Evolutionary conservation across 2,113 vertebrate species (phyloP), one percentile per base, ranked within the genome.

Genomic region (Pelobates fuscus): DNA sequence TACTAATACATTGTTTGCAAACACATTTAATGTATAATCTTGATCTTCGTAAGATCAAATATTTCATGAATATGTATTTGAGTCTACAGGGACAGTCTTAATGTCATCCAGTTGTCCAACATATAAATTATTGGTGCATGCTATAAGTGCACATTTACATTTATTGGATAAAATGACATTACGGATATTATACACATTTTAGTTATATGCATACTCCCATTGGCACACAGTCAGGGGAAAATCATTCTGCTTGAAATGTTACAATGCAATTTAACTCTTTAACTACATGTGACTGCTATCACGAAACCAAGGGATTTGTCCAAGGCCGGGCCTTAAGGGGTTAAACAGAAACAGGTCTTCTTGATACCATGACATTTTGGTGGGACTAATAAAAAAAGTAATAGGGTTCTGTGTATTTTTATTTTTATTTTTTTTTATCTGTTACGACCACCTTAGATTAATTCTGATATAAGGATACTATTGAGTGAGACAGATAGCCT

Each of bases 391-490:
- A 44, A 26, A 60, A 32, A 30, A 64, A n/a, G 54, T 65, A 57
- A 66, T 29, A 55, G 46, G 71, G 30, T 60, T 37, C 61, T 14
- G 24, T 21, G 26, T 25, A 14, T 17, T 58, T 62, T 6, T 37
- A n/a, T 37, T 37, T 37, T 10, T 37, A 10, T 37, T 37, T 37
- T 5, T 37, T 37, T 57, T 75, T 67, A 67, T n/a, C n/a, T 67
- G 84, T 80, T 25, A 52, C 67, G 64, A 80, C 81, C 83, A 86
- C 81, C 72, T 80, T 88, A 88, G 88, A 89, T 88, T 58, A 66
- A 74, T 92, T 89, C 87, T 90, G 41, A 59, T 60, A 74, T 66
- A 57, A 57, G 63, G 46, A 84, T 72, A 71, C 68, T n/a, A 29
- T 84, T 57, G 80, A 78, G 71, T 71, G 83, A 82, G 74, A 70